Evolutionary conservation across 2,888 invertebrate genomes (phyloP).

Genomic region (Pyrrhia umbra): DNA sequence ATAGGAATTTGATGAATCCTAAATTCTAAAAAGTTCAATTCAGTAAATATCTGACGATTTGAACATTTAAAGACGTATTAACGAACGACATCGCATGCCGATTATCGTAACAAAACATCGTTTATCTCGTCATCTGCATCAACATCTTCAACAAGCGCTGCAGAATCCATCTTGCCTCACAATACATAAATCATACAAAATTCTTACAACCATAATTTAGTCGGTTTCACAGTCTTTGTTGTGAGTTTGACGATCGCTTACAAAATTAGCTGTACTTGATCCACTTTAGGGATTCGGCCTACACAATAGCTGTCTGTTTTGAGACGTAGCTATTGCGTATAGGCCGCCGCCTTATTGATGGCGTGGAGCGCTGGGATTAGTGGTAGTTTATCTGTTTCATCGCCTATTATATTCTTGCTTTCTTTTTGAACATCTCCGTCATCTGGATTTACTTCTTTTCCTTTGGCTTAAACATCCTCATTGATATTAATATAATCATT

Average conservation of each 20-base stretch:
- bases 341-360: constrained; percentile 31
- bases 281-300: constrained; percentile 61
- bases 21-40: neutral
- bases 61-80: neutral
- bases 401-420: constrained; percentile 10
- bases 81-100: neutral
- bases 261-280: constrained; percentile 60
- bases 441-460: neutral
- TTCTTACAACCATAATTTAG: constrained; percentile 47
- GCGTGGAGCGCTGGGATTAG: constrained; percentile 28
- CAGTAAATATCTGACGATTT: neutral
- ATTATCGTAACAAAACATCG: neutral
- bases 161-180: constrained; percentile 16
- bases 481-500: neutral
- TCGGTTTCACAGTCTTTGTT: constrained; percentile 49
- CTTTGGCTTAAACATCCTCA: neutral
- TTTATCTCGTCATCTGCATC: neutral
- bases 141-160: constrained; percentile 19
- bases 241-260: constrained; percentile 49
- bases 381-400: constrained; percentile 8
- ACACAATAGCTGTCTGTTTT: constrained; percentile 66
- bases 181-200: constrained; percentile 51
- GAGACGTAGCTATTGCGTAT: constrained; percentile 26
- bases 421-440: neutral
- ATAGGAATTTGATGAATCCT: constrained; percentile 15